phyloP scores from a whole-genome alignment of 2,797 vertebrate species.

The Mus minutoides region DNA sequence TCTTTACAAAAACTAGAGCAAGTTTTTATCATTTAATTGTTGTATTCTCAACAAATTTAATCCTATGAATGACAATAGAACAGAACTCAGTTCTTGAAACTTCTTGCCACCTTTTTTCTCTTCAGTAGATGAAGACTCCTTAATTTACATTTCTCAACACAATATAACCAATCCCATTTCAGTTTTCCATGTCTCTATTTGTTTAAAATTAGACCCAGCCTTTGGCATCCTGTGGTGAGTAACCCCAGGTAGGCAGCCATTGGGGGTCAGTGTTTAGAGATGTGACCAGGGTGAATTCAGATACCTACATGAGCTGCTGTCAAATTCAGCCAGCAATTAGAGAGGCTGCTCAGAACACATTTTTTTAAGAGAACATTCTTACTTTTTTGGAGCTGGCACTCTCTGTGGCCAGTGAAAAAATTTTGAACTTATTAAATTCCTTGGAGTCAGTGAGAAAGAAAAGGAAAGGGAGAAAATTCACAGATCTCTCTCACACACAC shows the following conservation, averaged over 20 bases:
- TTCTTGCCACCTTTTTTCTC: not conserved
- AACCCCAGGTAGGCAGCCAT: not conserved
- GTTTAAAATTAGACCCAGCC: not conserved
- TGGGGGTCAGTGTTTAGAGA: not conserved
- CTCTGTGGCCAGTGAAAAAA: not conserved
- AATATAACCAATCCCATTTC: not conserved
- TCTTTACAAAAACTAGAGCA: not conserved
- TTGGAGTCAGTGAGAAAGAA: not conserved
- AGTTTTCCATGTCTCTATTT: not conserved
- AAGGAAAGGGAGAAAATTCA: not conserved
- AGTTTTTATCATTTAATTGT: not conserved
- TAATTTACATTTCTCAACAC: not conserved
- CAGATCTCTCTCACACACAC: too few species aligned
- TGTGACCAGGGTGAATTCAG: not conserved
- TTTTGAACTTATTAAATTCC: not conserved
- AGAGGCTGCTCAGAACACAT: not conserved
- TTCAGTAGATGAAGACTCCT: not conserved
- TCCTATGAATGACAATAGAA: not conserved
- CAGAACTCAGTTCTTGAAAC: not conserved
- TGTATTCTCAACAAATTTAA: not conserved
- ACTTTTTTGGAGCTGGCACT: not conserved
- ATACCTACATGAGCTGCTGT: not conserved
- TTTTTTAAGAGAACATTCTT: not conserved
- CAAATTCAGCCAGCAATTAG: not conserved
- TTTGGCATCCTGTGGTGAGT: not conserved